Conservation (phyloP, 2,888 invertebrate genomes). For the Trichopoda pennipes region DNA sequence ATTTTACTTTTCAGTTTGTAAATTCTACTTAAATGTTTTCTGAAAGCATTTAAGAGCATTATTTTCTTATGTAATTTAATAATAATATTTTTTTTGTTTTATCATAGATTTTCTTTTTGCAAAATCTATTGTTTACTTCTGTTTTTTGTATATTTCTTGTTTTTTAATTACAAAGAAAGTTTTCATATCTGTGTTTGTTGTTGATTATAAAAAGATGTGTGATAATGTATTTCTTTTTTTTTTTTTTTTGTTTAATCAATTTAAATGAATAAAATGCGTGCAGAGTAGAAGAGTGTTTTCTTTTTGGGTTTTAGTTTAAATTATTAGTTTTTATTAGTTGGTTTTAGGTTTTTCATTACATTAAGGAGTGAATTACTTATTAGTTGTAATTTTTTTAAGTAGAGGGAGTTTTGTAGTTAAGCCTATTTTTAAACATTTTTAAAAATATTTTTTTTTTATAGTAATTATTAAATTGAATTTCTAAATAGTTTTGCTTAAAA, state of each 20-base stretch:
- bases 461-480: slow-evolving; percentile 45
- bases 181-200: slow-evolving; percentile 29
- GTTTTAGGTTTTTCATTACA: too few species aligned
- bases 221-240: too few species aligned
- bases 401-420: slow-evolving; percentile 21
- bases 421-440: slow-evolving; percentile 46
- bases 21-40: slow-evolving; percentile 51
- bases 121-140: slow-evolving; percentile 39
- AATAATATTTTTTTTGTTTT: slow-evolving; percentile 8
- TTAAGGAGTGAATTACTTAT: slow-evolving; percentile 11
- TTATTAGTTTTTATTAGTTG: slow-evolving; percentile 11
- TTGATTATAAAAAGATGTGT: slow-evolving; percentile 36
- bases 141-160: too few species aligned
- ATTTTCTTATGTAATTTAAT: neutral
- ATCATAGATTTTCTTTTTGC: slow-evolving; percentile 43
- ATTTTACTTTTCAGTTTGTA: slow-evolving; percentile 24
- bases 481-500: slow-evolving; percentile 21
- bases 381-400: slow-evolving; percentile 9
- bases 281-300: slow-evolving; percentile 14
- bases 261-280: slow-evolving; percentile 38
- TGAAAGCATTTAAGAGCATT: slow-evolving; percentile 46
- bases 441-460: slow-evolving; percentile 12
- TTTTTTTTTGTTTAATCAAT: slow-evolving; percentile 20
- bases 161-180: too few species aligned
- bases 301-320: neutral